A percentile compares a stretch with the other conserved stretches of the same genome.
phyloP scores from a whole-genome alignment of 2,888 invertebrate species.

The Phengaris alcon region DNA sequence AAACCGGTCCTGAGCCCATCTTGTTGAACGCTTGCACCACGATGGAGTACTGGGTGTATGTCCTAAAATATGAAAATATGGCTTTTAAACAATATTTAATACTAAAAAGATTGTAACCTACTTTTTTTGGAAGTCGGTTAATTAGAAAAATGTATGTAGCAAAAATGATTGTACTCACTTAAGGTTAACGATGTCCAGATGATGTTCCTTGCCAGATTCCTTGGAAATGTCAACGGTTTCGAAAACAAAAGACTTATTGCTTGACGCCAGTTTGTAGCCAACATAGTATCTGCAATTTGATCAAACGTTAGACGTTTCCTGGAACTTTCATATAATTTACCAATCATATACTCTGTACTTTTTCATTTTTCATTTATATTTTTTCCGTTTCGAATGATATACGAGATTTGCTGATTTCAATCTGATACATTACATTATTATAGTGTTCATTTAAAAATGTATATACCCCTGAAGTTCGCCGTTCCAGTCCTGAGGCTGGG shows the following conservation, averaged over 20 bases:
- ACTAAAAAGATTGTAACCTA: too few relatives aligned
- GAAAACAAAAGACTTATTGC: conserved; percentile 92
- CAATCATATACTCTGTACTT: neutral
- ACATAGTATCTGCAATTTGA: conserved; percentile 88
- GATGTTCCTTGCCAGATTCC: conserved; percentile 94
- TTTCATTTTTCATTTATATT: too few relatives aligned
- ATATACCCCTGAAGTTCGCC: conserved; percentile 86
- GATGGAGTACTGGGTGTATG: conserved; percentile 97
- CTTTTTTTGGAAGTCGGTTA: too few relatives aligned
- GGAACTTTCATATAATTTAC: neutral
- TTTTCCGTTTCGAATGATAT: too few relatives aligned
- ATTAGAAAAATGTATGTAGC: too few relatives aligned
- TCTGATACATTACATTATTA: too few relatives aligned
- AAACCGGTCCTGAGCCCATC: conserved; percentile 94
- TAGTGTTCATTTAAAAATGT: neutral
- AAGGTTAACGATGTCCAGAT: conserved; percentile 87
- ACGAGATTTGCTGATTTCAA: neutral
- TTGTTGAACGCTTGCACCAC: conserved; percentile 97
- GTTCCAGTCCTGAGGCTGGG: conserved; percentile 93
- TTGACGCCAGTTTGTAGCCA: conserved; percentile 90
- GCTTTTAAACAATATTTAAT: neutral
- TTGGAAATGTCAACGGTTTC: conserved; percentile 95
- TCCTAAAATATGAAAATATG: conserved; percentile 67
- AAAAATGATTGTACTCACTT: conserved; percentile 67
- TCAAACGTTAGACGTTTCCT: neutral